Evolutionary conservation across 2,888 invertebrate genomes (phyloP), one percentile per base, ranked within the genome.

Genomic region (Andrena chrysosceles): DNA sequence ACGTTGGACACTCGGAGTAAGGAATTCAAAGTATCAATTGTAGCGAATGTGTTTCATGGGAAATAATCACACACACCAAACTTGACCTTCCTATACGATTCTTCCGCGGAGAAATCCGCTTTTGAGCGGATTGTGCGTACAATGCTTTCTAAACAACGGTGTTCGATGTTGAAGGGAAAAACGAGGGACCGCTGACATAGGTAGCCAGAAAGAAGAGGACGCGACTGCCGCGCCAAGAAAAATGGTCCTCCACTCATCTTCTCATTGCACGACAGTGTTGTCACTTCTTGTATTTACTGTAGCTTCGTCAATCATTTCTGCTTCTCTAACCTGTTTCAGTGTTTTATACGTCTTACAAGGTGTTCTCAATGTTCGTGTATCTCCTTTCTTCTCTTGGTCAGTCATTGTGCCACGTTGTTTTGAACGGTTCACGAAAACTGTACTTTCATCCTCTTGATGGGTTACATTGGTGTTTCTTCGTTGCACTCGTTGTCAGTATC

Each of bases 401-500:
- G 67, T 77, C 64, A 42, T 78, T 80, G 54, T 77, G 23, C 68
- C 35, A 77, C 42, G 54, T 72, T 56, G 63, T 69, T 68, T 33
- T 52, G 5, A 62, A 31, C 66, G 63, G 71, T 23, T 59, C 74
- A 33, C 64, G 77, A 56, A 70, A 62, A 74, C 35, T 82, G 72
- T 73, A 69, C 75, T 52, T 66, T 64, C 42, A 62, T 74, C 60
- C 49, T 68, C 59, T 82, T 35, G 35, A 67, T 74, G 67, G 70
- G 31, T 69, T 70, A 71, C 29, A 67, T 89, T 85, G 63, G 74
- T 79, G 77, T 86, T 76, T 83, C 81, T 42, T 83, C 89, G 84
- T 91, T 91, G 90, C 87, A 91, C 87, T 91, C 83, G 81, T 73
- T 90, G 87, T 91, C 87, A 74, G 33, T 69, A 75, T 79, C 62